phyloP scores from a whole-genome alignment of 2,113 vertebrate species.

The Apistogramma diplotaenia region DNA sequence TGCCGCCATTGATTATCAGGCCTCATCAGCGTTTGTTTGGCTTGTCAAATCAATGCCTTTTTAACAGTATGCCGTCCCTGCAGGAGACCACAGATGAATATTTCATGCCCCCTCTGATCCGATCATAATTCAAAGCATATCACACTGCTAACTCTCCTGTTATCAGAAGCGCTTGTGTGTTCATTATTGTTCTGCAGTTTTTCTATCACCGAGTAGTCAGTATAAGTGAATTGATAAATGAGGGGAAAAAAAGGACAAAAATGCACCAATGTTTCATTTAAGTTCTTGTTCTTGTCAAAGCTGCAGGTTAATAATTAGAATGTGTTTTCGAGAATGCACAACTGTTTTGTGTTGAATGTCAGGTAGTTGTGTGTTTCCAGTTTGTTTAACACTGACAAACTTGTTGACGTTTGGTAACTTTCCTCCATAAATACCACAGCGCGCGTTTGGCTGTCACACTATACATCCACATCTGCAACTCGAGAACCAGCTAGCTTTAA shows the following conservation, averaged over 20 bases:
- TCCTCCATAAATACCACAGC: not conserved
- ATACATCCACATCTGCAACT: not conserved
- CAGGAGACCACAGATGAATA: slow-evolving; percentile 72
- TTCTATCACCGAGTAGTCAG: not conserved
- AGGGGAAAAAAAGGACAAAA: not conserved
- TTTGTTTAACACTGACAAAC: not conserved
- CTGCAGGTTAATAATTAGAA: not conserved
- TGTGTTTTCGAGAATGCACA: not conserved
- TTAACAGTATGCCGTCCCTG: slow-evolving; percentile 66
- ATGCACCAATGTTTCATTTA: not conserved
- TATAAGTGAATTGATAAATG: not conserved
- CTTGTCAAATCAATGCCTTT: slow-evolving; percentile 78
- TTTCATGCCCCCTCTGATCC: slow-evolving; percentile 67
- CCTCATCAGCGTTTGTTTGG: slow-evolving; percentile 76
- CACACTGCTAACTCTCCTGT: not conserved
- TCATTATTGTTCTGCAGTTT: slow-evolving; percentile 7
- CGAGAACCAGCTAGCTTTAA: not conserved
- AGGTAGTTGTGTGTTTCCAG: not conserved
- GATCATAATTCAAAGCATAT: slow-evolving; percentile 61
- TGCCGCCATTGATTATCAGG: slow-evolving; percentile 74
- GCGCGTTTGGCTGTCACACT: not conserved
- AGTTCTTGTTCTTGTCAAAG: not conserved
- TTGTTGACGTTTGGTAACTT: not conserved
- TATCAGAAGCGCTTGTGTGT: slow-evolving; percentile 14
- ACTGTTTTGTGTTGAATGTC: not conserved